Base-by-base conservation (phyloP, 1,140 invertebrate species). In the Eumaeus atala region DNA sequence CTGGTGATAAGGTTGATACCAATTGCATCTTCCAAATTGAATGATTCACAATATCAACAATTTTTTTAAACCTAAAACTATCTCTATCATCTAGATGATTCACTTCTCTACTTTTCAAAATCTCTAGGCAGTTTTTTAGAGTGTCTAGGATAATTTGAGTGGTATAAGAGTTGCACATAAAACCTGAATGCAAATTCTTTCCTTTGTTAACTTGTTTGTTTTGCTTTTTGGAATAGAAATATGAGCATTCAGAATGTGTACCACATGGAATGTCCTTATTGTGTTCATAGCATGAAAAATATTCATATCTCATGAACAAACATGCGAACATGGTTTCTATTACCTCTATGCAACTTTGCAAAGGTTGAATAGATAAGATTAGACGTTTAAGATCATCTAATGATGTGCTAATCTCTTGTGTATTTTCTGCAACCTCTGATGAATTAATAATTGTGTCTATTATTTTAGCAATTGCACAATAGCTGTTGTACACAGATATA, bases 281-380 rank as follows among this genome's bases (percentile, higher is more conserved):
- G 51, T 86, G 69, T 59, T 84, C 81, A 36, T 78, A 64, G 48
- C 77, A 86, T 2, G 84, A 87, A 56, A 88, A 84, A 64, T 87
- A 87, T 64, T 88, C 87, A 61, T 75, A 87, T 58, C 87, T 77
- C 48, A 88, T 58, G 62, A 88, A 88, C 9, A 88, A 69, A 61
- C 85, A 87, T 3, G 84, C 72, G 59, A 87, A 88, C 61, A 88
- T 84, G 48, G 85, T 87, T 62, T 87, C 83, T 55, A 88, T 79
- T 1, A 86, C 72, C 78, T 88, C 85, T 47, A 88, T 67, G 49
- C 80, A 81, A 59, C 73, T 83, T 48, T 77, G 68, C 14, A 84
- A 54, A 12, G 87, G 84, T 51, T 83, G 70, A 35, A 88, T 76
- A 44, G 81, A 84, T 54, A 84, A 68, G 34, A 86, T 64, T 21